Evolutionary conservation across 1,140 invertebrate genomes (phyloP).

Genomic region (Lycorma delicatula): DNA sequence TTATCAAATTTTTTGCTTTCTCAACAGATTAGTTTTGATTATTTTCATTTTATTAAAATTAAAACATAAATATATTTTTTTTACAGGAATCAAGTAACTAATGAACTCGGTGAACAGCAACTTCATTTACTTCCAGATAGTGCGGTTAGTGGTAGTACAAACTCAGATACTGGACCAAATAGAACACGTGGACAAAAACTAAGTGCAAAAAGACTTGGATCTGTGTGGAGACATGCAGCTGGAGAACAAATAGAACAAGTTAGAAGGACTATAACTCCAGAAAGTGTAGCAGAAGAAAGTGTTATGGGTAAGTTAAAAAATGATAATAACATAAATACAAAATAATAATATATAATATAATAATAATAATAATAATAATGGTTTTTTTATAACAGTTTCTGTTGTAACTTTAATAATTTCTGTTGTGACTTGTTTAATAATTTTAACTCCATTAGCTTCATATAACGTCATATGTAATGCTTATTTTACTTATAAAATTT

Average conservation of each 20-base stretch:
- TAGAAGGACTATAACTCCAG: conserved; percentile 23
- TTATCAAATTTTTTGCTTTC: too few relatives aligned
- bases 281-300: conserved; percentile 26
- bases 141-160: not conserved
- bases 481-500: too few relatives aligned
- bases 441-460: too few relatives aligned
- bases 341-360: not conserved
- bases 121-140: too few relatives aligned
- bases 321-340: not conserved
- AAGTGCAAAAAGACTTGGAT: conserved; percentile 29
- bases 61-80: too few relatives aligned
- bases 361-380: not conserved
- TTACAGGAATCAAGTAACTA: not conserved
- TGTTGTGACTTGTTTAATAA: too few relatives aligned
- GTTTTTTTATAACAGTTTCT: too few relatives aligned
- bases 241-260: conserved; percentile 30
- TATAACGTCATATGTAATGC: too few relatives aligned
- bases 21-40: too few relatives aligned
- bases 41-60: too few relatives aligned
- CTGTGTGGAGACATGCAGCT: conserved; percentile 32
- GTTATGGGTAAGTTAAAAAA: conserved; percentile 28
- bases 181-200: conserved; percentile 12
- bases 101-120: conserved; percentile 2
- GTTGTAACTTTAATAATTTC: too few relatives aligned
- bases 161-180: not conserved